phyloP scores from a whole-genome alignment of 2,113 vertebrate species.

The Dolichallabes microphthalmus region DNA sequence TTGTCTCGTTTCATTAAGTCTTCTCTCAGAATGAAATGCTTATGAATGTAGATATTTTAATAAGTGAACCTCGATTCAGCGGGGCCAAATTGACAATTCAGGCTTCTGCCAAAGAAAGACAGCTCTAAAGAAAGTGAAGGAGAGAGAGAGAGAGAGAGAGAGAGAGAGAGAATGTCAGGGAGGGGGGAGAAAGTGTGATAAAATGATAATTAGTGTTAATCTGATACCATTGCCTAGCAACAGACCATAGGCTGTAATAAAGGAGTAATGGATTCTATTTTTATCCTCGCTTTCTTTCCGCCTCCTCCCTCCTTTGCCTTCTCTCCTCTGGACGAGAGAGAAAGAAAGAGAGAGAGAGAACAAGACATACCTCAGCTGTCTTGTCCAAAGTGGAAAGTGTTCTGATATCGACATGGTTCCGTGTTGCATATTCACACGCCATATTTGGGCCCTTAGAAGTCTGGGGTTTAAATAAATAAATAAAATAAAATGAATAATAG shows the following conservation, averaged over 20 bases:
- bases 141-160: neutral
- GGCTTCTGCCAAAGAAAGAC: conserved; percentile 36
- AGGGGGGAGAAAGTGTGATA: conserved; percentile 52
- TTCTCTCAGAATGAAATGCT: conserved; percentile 38
- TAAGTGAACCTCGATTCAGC: conserved; percentile 26
- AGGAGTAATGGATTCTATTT: conserved; percentile 63
- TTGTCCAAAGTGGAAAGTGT: neutral
- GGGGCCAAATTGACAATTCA: conserved; percentile 41
- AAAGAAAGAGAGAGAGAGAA: conserved; percentile 1
- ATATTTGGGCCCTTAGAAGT: neutral
- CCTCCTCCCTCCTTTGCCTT: conserved; percentile 33
- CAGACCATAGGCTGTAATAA: conserved; percentile 60
- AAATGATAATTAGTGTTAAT: conserved; percentile 66
- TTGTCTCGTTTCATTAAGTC: conserved; percentile 31
- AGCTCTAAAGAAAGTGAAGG: neutral
- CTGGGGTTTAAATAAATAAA: too few relatives aligned
- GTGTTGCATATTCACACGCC: conserved; percentile 1
- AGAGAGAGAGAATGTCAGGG: conserved; percentile 27
- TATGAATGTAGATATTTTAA: conserved; percentile 39
- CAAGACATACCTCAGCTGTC: neutral
- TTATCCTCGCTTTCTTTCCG: conserved; percentile 49
- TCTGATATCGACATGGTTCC: neutral
- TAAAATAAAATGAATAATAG: too few relatives aligned
- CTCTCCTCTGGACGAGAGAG: conserved; percentile 1
- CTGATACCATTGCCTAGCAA: conserved; percentile 65